These are phyloP conservation scores for Mellilla xanthometata DNA, from an alignment of 2,888 invertebrate species.

Conservation along the genomic window DNA sequence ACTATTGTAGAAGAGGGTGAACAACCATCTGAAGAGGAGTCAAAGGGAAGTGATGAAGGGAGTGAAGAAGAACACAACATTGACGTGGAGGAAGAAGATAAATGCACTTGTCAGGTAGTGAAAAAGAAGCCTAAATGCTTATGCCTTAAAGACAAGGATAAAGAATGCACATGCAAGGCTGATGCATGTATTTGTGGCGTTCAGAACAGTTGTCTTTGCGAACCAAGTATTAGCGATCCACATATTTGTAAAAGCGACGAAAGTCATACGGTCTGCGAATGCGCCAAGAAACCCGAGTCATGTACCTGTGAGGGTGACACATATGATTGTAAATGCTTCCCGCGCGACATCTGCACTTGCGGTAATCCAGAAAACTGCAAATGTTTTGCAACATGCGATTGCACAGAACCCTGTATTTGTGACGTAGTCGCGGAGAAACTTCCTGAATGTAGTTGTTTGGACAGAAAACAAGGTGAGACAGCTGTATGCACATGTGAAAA, in stretches of 20 bases:
- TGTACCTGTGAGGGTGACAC: slow-evolving; percentile 50
- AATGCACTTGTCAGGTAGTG: slow-evolving; percentile 57
- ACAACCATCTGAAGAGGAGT: slow-evolving; percentile 27
- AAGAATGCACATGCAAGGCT: slow-evolving; percentile 51
- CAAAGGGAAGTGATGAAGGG: slow-evolving; percentile 13
- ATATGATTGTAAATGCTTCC: slow-evolving; percentile 53
- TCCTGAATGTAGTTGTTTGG: slow-evolving; percentile 53
- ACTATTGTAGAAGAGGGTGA: slow-evolving; percentile 26
- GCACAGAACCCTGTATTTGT: slow-evolving; percentile 60
- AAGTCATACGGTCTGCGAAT: slow-evolving; percentile 52
- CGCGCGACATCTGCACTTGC: slow-evolving; percentile 53
- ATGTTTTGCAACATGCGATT: slow-evolving; percentile 57
- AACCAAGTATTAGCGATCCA: slow-evolving; percentile 39
- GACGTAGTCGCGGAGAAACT: slow-evolving; percentile 39
- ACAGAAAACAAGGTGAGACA: slow-evolving; percentile 26
- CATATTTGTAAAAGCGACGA: slow-evolving; percentile 45
- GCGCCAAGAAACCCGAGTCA: slow-evolving; percentile 37
- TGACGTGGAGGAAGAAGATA: slow-evolving; percentile 15
- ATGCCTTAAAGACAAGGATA: slow-evolving; percentile 56
- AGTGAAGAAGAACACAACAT: slow-evolving; percentile 18
- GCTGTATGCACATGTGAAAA: slow-evolving; percentile 46
- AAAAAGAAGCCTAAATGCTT: slow-evolving; percentile 45
- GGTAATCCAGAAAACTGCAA: slow-evolving; percentile 59
- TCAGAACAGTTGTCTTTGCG: slow-evolving; percentile 56
- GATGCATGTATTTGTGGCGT: slow-evolving; percentile 55